These are phyloP conservation scores for Rhogogaster chlorosoma DNA, from an alignment of 2,888 invertebrate genomes.

Conservation along the genomic window DNA sequence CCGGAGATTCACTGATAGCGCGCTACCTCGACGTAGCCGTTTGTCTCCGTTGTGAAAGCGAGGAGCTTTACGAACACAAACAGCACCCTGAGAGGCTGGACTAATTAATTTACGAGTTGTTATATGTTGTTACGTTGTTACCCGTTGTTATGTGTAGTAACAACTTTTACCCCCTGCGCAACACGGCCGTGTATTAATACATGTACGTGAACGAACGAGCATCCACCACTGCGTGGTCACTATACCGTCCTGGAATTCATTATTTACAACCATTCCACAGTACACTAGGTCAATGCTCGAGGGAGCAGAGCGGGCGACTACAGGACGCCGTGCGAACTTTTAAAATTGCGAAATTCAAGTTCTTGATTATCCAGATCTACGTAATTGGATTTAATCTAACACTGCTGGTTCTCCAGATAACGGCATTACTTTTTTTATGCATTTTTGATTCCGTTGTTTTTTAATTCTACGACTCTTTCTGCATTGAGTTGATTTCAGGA, in stretches of 20 bases:
- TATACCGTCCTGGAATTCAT: constrained; percentile 38
- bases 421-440: neutral
- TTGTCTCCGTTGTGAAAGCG: constrained; percentile 62
- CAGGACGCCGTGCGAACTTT: constrained; percentile 22
- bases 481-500: neutral
- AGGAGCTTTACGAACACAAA: constrained; percentile 65
- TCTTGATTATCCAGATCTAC: neutral
- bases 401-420: neutral
- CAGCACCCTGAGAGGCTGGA: constrained; percentile 61
- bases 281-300: constrained; percentile 14
- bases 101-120: constrained; percentile 70
- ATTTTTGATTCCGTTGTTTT: neutral
- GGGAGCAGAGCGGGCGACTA: neutral
- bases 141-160: constrained; percentile 45
- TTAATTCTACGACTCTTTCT: neutral
- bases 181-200: constrained; percentile 17
- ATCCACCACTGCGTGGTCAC: constrained; percentile 15
- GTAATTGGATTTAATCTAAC: neutral
- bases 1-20: constrained; percentile 67
- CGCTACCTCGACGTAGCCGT: constrained; percentile 58
- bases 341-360: constrained; percentile 1
- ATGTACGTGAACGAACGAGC: constrained; percentile 1
- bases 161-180: constrained; percentile 41
- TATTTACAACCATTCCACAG: constrained; percentile 40
- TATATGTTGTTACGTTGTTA: constrained; percentile 52